These are phyloP conservation scores for Cetonia aurata DNA, from an alignment of 2,888 invertebrate genomes.

Conservation along the genomic window DNA sequence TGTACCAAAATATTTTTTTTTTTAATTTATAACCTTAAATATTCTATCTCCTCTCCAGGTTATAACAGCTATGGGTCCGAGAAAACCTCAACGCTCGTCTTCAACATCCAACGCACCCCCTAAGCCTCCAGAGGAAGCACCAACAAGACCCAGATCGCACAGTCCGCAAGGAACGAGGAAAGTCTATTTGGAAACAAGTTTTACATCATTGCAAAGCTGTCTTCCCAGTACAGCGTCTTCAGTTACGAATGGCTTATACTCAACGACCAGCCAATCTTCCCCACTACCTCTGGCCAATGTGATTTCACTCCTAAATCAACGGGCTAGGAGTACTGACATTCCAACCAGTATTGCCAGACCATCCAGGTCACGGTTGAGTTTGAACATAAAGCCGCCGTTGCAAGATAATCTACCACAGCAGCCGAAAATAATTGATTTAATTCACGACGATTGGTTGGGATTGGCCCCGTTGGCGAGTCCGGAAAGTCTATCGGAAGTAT, in stretches of 20 bases:
- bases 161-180: slow-evolving; percentile 68
- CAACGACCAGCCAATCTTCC: slow-evolving; percentile 61
- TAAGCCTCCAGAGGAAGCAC: slow-evolving; percentile 44
- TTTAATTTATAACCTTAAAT: too few relatives aligned
- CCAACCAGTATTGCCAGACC: slow-evolving; percentile 42
- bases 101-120: slow-evolving; percentile 49
- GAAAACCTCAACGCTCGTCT: slow-evolving; percentile 77
- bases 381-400: slow-evolving; percentile 46
- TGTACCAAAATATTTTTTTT: too few relatives aligned
- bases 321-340: slow-evolving; percentile 41
- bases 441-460: slow-evolving; percentile 77
- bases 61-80: slow-evolving; percentile 83
- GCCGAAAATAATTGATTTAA: slow-evolving; percentile 66
- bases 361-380: slow-evolving; percentile 46
- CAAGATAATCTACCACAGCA: slow-evolving; percentile 40
- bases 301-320: slow-evolving; percentile 47
- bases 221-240: slow-evolving; percentile 61
- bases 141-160: slow-evolving; percentile 48
- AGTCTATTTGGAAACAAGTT: slow-evolving; percentile 81
- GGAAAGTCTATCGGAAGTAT: slow-evolving; percentile 85
- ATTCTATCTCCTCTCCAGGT: slow-evolving; percentile 69
- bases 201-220: slow-evolving; percentile 73
- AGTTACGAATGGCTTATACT: slow-evolving; percentile 63
- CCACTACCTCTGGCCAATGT: slow-evolving; percentile 55
- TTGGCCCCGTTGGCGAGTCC: slow-evolving; percentile 86